phyloP scores from a whole-genome alignment of 2,113 vertebrate species.

The Syngnathus floridae region DNA sequence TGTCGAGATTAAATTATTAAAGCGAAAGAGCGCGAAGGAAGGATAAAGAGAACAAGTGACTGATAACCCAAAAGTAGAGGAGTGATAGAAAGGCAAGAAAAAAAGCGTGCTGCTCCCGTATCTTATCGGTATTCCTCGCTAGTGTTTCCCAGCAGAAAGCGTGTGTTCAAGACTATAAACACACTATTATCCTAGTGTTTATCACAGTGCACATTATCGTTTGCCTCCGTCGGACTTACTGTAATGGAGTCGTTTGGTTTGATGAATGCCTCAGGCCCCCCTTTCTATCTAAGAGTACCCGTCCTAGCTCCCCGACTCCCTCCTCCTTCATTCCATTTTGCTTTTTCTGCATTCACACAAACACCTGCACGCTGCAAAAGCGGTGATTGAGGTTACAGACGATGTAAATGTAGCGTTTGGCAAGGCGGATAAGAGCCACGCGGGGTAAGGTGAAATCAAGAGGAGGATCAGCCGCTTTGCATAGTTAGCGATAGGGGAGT shows the following conservation, averaged over 20 bases:
- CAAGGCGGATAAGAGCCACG: constrained; percentile 46
- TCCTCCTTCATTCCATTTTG: constrained; percentile 30
- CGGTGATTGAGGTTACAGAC: constrained; percentile 64
- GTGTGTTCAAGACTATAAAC: constrained; percentile 68
- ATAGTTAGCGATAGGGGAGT: constrained; percentile 1
- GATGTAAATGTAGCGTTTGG: constrained; percentile 68
- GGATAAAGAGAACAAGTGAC: constrained; percentile 54
- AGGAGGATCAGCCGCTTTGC: constrained; percentile 33
- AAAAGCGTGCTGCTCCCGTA: constrained; percentile 33
- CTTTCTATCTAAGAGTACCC: constrained; percentile 58
- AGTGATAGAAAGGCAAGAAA: constrained; percentile 38
- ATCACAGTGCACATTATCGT: constrained; percentile 67
- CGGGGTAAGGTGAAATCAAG: constrained; percentile 52
- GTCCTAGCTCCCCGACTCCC: neutral
- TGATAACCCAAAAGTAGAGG: constrained; percentile 46
- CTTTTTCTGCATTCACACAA: constrained; percentile 50
- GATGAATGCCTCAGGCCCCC: constrained; percentile 64
- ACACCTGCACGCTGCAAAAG: constrained; percentile 47
- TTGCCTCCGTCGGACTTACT: constrained; percentile 68
- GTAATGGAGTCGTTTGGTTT: constrained; percentile 72
- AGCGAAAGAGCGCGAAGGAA: constrained; percentile 20
- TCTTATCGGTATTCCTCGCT: constrained; percentile 63
- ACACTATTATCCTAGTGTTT: constrained; percentile 69
- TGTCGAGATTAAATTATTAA: constrained; percentile 44
- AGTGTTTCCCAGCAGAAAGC: constrained; percentile 62